A percentile compares a stretch with the other conserved stretches of the same genome.
phyloP scores from a whole-genome alignment of 1,140 invertebrate genomes.

The Cydia fagiglandana region DNA sequence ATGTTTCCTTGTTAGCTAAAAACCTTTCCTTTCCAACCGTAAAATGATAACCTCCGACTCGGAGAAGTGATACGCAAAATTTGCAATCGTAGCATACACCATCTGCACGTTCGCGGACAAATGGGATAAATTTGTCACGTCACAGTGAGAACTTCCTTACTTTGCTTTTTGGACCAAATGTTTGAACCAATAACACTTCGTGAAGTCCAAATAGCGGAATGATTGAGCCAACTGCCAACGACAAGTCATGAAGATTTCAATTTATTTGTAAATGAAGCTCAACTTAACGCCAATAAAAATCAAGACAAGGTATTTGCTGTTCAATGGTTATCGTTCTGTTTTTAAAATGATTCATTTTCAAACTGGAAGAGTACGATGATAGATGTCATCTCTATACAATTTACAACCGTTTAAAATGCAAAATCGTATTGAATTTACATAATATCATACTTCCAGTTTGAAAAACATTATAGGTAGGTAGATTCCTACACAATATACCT shows the following conservation, averaged over 20 bases:
- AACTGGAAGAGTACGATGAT: too few species aligned
- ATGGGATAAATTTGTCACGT: slow-evolving; percentile 28
- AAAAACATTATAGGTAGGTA: too few species aligned
- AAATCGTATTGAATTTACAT: too few species aligned
- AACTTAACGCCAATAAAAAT: slow-evolving; percentile 2
- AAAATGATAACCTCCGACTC: background rate
- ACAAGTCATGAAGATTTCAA: slow-evolving; percentile 19
- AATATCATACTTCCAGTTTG: too few species aligned
- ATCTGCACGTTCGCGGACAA: slow-evolving; percentile 10
- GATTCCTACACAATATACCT: too few species aligned
- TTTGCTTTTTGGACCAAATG: background rate
- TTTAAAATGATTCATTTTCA: background rate
- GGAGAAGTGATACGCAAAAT: slow-evolving; percentile 11
- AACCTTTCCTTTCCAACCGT: too few species aligned
- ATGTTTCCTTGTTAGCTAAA: too few species aligned
- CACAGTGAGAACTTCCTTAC: background rate
- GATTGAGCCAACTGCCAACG: slow-evolving; percentile 12
- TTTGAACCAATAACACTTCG: background rate
- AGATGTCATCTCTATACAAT: too few species aligned
- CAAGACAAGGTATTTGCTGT: background rate
- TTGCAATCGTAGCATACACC: slow-evolving; percentile 7
- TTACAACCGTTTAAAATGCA: too few species aligned
- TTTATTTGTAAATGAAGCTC: slow-evolving; percentile 24
- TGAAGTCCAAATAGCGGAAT: background rate
- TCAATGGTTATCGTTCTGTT: background rate